Conservation (phyloP, 2,113 vertebrate genomes). For the Tachuris rubrigastra region DNA sequence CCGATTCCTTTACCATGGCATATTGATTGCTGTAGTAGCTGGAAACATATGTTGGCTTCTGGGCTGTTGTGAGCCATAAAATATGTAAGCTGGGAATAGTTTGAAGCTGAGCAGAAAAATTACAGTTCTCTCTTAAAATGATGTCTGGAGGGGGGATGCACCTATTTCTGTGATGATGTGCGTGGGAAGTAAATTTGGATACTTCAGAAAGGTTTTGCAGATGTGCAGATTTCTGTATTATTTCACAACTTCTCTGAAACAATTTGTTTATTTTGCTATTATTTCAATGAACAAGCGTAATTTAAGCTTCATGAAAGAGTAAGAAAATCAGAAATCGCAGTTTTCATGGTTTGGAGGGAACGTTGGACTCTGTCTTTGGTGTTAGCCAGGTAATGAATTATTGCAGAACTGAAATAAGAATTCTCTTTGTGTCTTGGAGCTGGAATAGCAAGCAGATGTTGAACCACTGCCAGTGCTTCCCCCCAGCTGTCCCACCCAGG, state of each 20-base stretch:
- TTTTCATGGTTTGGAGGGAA: background rate
- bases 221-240: background rate
- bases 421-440: background rate
- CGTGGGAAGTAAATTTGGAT: background rate
- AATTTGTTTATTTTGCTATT: background rate
- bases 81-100: background rate
- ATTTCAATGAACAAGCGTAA: background rate
- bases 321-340: background rate
- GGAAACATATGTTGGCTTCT: background rate
- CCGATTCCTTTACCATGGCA: rapidly evolving
- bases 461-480: background rate
- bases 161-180: background rate
- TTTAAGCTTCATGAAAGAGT: background rate
- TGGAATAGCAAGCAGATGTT: background rate
- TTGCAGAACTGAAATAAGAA: background rate
- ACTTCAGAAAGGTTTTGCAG: background rate
- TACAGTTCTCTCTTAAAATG: background rate
- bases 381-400: background rate
- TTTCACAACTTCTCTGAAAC: background rate
- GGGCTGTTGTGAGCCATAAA: background rate
- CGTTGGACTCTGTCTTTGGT: background rate
- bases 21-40: background rate
- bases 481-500: background rate
- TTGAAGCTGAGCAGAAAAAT: background rate
- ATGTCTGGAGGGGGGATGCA: background rate